Evolutionary conservation across 2,888 invertebrate genomes (phyloP).

Genomic region (Cheilosia soror): DNA sequence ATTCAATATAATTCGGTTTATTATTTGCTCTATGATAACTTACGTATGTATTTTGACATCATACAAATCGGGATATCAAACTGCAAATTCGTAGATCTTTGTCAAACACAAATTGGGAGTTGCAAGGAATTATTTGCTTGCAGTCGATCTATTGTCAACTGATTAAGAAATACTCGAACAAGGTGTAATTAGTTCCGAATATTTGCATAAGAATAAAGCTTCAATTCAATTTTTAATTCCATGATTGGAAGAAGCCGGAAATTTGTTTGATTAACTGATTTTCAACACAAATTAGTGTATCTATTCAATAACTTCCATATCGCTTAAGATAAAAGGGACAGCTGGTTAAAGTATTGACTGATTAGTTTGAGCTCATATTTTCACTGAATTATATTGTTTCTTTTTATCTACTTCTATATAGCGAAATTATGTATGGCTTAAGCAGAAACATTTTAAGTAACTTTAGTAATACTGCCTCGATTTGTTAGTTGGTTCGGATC

Average conservation of each 20-base stretch:
- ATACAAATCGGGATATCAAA: slow-evolving; percentile 10
- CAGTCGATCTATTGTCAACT: not conserved
- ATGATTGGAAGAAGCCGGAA: not conserved
- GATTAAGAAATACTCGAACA: slow-evolving; percentile 20
- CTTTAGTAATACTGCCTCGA: too few relatives aligned
- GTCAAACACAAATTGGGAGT: slow-evolving; percentile 11
- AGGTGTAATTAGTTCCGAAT: slow-evolving; percentile 9
- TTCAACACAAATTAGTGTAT: not conserved
- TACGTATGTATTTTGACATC: not conserved
- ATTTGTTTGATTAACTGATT: not conserved
- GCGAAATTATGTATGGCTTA: too few relatives aligned
- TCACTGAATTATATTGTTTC: too few relatives aligned
- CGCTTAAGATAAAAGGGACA: too few relatives aligned
- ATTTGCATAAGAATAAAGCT: not conserved
- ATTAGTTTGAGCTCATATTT: too few relatives aligned
- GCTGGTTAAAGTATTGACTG: too few relatives aligned
- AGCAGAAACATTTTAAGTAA: too few relatives aligned
- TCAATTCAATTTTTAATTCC: not conserved
- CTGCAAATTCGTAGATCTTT: not conserved
- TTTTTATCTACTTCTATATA: too few relatives aligned
- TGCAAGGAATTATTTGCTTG: not conserved
- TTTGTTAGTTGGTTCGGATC: too few relatives aligned
- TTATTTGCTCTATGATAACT: not conserved
- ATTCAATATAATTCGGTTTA: not conserved
- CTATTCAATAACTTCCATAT: not conserved